Base-by-base conservation (phyloP, 2,113 vertebrate genomes). In the Onychostruthus taczanowskii region DNA sequence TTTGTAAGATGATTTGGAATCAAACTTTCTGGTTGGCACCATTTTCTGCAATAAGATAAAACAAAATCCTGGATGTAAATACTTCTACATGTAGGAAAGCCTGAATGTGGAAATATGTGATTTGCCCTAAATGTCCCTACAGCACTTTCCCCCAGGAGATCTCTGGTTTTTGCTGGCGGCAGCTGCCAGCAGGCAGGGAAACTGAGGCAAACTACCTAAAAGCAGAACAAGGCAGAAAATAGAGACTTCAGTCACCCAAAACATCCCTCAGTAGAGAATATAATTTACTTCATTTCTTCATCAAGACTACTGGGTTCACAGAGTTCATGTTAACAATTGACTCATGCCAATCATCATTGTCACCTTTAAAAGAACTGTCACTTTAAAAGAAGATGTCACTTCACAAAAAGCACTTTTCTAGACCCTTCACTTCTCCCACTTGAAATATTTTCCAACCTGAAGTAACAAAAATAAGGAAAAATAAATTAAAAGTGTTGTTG, bases 361-460 rank as follows among this genome's bases (percentile, higher is more conserved):
- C 9, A 26, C 23, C 19, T 90, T 83, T 86, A 33, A 74, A 91
- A 94, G 33, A 66, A 10, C 10, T 77, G 35, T 37, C 37, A 37
- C 37, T 37, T 37, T 37, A 37, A 37, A 58, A 46, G 28, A 76
- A 76, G 55, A 23, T 59, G 16, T 26, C 20, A 28, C 22, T 67
- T 86, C 78, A 80, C 9, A 76, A 79, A 75, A 68, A 80, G 0
- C 11, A 21, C 30, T 88, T 74, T 47, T 18, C 22, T 50, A 41
- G 13, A 23, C 30, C 35, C 10, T 95, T 96, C 69, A 79, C 33
- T 96, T 97, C 95, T 94, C 83, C 94, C 69, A 39, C 63, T 41
- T 30, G 39, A 93, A 95, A 90, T 93, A 87, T 88, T 95, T 97
- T 97, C 92, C 90, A 94, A 96, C 68, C 58, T 89, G 59, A 97